A percentile compares a stretch with the other conserved stretches of the same genome.
Evolutionary conservation across 1,140 invertebrate species (phyloP).

Genomic region (Bacillus rossius): DNA sequence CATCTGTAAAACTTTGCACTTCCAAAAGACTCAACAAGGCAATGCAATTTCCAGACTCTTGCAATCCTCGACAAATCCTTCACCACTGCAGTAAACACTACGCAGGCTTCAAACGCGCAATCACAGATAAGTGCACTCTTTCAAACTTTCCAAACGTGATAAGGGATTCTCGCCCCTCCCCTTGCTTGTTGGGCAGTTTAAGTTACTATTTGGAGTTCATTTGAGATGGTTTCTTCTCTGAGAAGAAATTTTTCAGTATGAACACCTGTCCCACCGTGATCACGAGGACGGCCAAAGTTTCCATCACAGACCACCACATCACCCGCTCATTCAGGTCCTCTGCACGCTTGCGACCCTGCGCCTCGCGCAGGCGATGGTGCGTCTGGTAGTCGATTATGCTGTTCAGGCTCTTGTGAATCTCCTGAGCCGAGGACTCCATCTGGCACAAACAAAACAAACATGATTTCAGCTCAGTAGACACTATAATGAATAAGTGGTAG

Average conservation of each 20-base stretch:
- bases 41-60: too few relatives aligned
- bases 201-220: slow-evolving; percentile 22
- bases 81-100: too few relatives aligned
- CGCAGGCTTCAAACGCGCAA: too few relatives aligned
- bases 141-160: too few relatives aligned
- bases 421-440: slow-evolving; percentile 88
- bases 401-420: slow-evolving; percentile 83
- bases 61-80: too few relatives aligned
- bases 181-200: background rate
- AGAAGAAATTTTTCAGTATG: slow-evolving; percentile 92
- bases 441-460: slow-evolving; percentile 42
- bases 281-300: slow-evolving; percentile 78
- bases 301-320: slow-evolving; percentile 85
- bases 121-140: too few relatives aligned
- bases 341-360: slow-evolving; percentile 88
- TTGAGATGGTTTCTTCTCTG: slow-evolving; percentile 66
- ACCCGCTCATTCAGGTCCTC: slow-evolving; percentile 95
- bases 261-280: slow-evolving; percentile 88
- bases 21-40: too few relatives aligned
- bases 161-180: too few relatives aligned
- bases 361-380: slow-evolving; percentile 90
- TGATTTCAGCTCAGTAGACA: too few relatives aligned
- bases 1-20: too few relatives aligned
- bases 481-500: too few relatives aligned
- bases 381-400: slow-evolving; percentile 92